These are phyloP conservation scores for Caenorhabditis sinica DNA, from an alignment of 2,888 invertebrate genomes.

Conservation along the genomic window DNA sequence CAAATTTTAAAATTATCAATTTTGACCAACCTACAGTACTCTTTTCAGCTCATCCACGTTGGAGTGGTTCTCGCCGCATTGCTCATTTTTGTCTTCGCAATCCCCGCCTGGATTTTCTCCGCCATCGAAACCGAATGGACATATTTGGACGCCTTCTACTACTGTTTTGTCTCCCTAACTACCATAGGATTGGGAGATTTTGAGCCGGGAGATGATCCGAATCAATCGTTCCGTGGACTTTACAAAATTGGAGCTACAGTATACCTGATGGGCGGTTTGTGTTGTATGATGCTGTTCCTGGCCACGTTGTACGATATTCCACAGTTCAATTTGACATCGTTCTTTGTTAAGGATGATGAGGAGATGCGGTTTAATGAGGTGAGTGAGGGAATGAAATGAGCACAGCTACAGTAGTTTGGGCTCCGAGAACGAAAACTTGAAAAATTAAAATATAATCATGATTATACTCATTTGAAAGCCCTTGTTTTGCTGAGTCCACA, in stretches of 20 bases:
- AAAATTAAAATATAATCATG: not conserved
- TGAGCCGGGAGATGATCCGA: slow-evolving; percentile 91
- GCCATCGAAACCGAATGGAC: slow-evolving; percentile 87
- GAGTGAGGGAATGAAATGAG: not conserved
- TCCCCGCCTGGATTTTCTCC: slow-evolving; percentile 90
- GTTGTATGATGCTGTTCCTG: slow-evolving; percentile 91
- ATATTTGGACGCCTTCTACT: slow-evolving; percentile 92
- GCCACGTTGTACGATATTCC: slow-evolving; percentile 93
- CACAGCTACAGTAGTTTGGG: not conserved
- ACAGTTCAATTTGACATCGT: slow-evolving; percentile 89
- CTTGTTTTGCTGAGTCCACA: not conserved
- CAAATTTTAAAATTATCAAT: not conserved
- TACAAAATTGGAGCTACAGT: slow-evolving; percentile 92
- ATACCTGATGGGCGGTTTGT: slow-evolving; percentile 90
- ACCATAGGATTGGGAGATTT: slow-evolving; percentile 93
- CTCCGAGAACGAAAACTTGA: not conserved
- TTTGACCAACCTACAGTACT: slow-evolving; percentile 76
- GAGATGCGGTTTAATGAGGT: slow-evolving; percentile 68
- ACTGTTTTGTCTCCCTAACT: slow-evolving; percentile 93
- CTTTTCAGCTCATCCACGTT: slow-evolving; percentile 89
- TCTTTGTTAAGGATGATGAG: slow-evolving; percentile 74
- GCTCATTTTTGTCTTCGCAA: slow-evolving; percentile 88
- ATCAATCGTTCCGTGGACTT: slow-evolving; percentile 89
- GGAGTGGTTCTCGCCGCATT: slow-evolving; percentile 86
- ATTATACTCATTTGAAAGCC: not conserved